These are phyloP conservation scores for Cepaea hortensis DNA, from an alignment of 2,888 invertebrate genomes.

Conservation along the genomic window DNA sequence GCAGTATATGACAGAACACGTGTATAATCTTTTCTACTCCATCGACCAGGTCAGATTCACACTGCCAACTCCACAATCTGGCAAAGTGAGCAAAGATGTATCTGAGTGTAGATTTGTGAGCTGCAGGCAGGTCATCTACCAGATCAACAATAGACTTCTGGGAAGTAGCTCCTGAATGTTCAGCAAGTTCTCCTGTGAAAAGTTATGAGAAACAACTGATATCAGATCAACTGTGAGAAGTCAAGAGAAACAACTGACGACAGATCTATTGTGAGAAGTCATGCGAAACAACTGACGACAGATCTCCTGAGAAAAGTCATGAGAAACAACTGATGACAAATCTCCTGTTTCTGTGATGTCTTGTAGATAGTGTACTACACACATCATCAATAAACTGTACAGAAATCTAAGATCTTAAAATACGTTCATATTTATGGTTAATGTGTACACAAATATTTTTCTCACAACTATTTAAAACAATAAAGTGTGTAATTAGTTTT, in stretches of 20 bases:
- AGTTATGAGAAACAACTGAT: background rate
- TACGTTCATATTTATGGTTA: too few species aligned
- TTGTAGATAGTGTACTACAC: too few species aligned
- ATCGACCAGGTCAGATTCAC: slow-evolving; percentile 81
- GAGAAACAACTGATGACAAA: background rate
- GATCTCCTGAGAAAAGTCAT: slow-evolving; percentile 13
- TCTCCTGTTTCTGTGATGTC: too few species aligned
- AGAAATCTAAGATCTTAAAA: too few species aligned
- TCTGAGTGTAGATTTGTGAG: slow-evolving; percentile 81
- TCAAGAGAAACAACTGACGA: too few species aligned
- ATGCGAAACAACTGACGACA: background rate
- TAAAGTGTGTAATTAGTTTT: too few species aligned
- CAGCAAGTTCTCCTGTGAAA: slow-evolving; percentile 30
- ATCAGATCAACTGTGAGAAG: too few species aligned
- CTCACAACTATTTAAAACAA: too few species aligned
- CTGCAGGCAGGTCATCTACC: slow-evolving; percentile 79
- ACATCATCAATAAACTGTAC: too few species aligned
- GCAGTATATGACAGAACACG: slow-evolving; percentile 84
- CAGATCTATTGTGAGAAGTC: too few species aligned
- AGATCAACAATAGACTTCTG: slow-evolving; percentile 61
- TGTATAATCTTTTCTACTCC: slow-evolving; percentile 81
- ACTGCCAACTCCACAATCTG: slow-evolving; percentile 84
- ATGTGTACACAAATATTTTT: too few species aligned
- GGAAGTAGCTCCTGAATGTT: slow-evolving; percentile 21
- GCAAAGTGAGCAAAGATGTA: slow-evolving; percentile 85